Conservation (phyloP, 2,113 vertebrate species). For the Kryptolebias marmoratus region DNA sequence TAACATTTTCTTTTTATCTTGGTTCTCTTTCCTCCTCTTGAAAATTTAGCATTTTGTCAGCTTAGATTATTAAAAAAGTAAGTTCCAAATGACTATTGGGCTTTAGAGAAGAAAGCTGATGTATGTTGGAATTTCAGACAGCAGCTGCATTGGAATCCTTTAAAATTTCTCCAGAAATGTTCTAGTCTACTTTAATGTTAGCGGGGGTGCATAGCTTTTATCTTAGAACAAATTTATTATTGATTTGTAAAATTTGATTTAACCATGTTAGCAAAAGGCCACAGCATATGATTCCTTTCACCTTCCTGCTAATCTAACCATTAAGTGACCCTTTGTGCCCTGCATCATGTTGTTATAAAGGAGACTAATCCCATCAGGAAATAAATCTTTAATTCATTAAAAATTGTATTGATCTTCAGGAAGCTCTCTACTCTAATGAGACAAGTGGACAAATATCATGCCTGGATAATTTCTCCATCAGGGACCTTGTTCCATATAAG, state of each 20-base stretch:
- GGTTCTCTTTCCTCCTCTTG: too few relatives aligned
- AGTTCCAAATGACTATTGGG: too few relatives aligned
- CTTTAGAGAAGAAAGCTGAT: too few relatives aligned
- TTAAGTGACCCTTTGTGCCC: neutral
- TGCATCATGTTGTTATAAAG: neutral
- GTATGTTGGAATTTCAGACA: too few relatives aligned
- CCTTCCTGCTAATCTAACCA: neutral
- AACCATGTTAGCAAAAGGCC: constrained; percentile 1
- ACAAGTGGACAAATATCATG: neutral
- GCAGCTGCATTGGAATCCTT: too few relatives aligned
- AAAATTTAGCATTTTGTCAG: too few relatives aligned
- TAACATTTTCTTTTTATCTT: too few relatives aligned
- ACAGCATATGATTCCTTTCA: neutral
- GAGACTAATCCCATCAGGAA: neutral
- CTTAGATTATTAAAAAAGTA: too few relatives aligned
- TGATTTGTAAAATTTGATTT: neutral
- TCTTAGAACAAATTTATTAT: neutral
- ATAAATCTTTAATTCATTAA: neutral
- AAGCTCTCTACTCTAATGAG: neutral
- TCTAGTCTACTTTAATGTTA: neutral
- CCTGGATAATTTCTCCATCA: neutral
- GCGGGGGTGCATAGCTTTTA: too few relatives aligned
- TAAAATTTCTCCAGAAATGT: neutral
- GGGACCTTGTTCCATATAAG: neutral
- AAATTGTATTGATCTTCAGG: constrained; percentile 1